These are phyloP conservation scores for Drosophila formosana DNA, from an alignment of 2,888 invertebrate genomes.

Conservation along the genomic window DNA sequence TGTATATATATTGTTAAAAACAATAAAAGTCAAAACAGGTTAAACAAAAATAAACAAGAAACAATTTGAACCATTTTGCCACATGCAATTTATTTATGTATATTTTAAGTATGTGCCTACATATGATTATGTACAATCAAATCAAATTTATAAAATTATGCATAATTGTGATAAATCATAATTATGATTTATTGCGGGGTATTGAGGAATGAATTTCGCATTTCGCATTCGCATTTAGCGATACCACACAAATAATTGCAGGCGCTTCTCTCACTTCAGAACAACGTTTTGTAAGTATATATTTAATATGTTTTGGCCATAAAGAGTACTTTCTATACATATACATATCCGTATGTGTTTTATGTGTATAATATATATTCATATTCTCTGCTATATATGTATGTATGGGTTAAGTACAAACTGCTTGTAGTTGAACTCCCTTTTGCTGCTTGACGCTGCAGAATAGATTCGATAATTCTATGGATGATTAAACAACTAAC, in stretches of 20 bases:
- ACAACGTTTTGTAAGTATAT: constrained; percentile 12
- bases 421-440: constrained; percentile 2
- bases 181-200: neutral
- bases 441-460: neutral
- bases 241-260: constrained; percentile 10
- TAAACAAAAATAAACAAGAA: neutral
- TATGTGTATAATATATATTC: neutral
- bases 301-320: constrained; percentile 60
- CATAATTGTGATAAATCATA: neutral
- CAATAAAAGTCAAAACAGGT: neutral
- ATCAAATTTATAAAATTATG: constrained; percentile 12
- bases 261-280: constrained; percentile 7
- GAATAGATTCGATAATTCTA: constrained; percentile 1
- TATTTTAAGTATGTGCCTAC: constrained; percentile 8
- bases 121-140: constrained; percentile 11
- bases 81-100: constrained; percentile 24
- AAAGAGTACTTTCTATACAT: constrained; percentile 35
- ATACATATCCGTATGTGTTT: constrained; percentile 18
- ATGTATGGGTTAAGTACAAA: constrained; percentile 4
- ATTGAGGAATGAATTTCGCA: constrained; percentile 18
- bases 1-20: too few species aligned
- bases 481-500: neutral
- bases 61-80: constrained; percentile 18
- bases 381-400: constrained; percentile 18
- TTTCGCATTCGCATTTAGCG: constrained; percentile 3